Evolutionary conservation across 2,113 vertebrate genomes (phyloP).

Genomic region (Pterocles orientalis): DNA sequence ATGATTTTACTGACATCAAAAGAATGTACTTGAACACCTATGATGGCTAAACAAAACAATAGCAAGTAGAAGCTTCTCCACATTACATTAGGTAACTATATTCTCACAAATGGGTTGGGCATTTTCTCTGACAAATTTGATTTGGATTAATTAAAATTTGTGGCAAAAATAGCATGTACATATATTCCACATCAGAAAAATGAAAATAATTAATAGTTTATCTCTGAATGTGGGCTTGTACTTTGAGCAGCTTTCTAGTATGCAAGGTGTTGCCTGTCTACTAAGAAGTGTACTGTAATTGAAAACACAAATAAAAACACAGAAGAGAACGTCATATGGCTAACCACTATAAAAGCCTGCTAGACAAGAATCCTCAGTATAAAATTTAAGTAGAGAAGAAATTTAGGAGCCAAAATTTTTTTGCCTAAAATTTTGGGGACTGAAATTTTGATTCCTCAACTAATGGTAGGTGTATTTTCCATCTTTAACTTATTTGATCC

Average conservation of each 20-base stretch:
- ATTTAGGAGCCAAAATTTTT: background rate
- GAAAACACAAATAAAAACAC: background rate
- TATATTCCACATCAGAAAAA: constrained; percentile 24
- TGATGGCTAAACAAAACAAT: constrained; percentile 35
- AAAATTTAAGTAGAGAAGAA: background rate
- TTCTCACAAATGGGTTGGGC: background rate
- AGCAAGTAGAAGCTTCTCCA: constrained; percentile 45
- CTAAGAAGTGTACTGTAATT: background rate
- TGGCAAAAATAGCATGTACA: background rate
- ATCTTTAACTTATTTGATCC: background rate
- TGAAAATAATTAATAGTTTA: background rate
- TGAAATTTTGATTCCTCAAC: background rate
- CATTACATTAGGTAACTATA: background rate
- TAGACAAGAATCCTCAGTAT: background rate
- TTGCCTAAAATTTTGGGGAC: background rate
- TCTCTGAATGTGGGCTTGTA: background rate
- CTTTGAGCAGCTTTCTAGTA: background rate
- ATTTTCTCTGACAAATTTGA: constrained; percentile 39
- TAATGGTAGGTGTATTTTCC: background rate
- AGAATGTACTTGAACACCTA: constrained; percentile 47
- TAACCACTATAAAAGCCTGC: background rate
- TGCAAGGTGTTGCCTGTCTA: background rate
- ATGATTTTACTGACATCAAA: constrained; percentile 64
- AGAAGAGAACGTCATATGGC: background rate
- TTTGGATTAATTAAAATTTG: constrained; percentile 34